Conservation (phyloP, 2,113 vertebrate genomes). For the Pteropus alecto region DNA sequence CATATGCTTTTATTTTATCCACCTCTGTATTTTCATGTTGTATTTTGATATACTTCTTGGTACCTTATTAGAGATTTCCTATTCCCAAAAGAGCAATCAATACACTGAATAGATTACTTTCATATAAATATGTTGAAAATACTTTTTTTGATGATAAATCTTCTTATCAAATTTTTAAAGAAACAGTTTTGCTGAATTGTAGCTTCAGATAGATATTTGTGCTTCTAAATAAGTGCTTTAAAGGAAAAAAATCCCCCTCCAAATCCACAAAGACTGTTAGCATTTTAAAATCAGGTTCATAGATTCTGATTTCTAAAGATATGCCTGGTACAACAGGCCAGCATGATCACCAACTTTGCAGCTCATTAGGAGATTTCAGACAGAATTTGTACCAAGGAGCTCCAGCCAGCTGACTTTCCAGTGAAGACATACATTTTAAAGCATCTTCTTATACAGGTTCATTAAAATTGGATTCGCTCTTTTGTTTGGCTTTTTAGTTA, state of each 20-base stretch:
- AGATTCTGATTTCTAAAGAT: conserved; percentile 31
- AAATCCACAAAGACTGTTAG: neutral
- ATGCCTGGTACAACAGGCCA: neutral
- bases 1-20: neutral
- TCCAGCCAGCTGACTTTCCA: neutral
- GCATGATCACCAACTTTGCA: neutral
- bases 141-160: neutral
- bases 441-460: neutral
- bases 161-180: conserved; percentile 5
- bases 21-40: neutral
- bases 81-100: conserved; percentile 14
- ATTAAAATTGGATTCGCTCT: neutral
- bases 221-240: conserved; percentile 7
- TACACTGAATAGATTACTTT: neutral
- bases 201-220: neutral
- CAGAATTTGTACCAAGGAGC: neutral
- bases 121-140: neutral
- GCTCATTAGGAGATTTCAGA: conserved; percentile 25
- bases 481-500: conserved; percentile 9
- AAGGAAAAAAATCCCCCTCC: neutral
- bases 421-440: neutral
- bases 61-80: neutral
- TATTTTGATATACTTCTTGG: neutral
- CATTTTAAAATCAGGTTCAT: conserved; percentile 10
- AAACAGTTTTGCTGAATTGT: conserved; percentile 17